Percentiles rank a stretch among this genome's conserved stretches.
Evolutionary conservation across 1,140 invertebrate genomes (phyloP).

Genomic region (Antheraea pernyi): DNA sequence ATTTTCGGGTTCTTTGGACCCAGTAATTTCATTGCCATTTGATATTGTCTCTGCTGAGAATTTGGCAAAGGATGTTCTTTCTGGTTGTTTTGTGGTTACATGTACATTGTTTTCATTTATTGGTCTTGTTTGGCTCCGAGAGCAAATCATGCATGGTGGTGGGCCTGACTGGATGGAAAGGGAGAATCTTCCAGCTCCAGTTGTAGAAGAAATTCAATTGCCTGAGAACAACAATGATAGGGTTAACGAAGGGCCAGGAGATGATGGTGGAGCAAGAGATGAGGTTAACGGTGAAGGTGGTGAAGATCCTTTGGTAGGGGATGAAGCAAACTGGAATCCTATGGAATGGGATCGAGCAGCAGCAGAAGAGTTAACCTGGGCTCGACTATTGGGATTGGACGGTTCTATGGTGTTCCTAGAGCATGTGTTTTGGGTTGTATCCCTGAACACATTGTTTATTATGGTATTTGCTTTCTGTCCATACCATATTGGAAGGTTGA

Average conservation of each 20-base stretch:
- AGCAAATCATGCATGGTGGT: conserved; percentile 98
- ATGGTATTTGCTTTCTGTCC: conserved; percentile 97
- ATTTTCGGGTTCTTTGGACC: conserved; percentile 93
- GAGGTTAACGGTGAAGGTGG: conserved; percentile 66
- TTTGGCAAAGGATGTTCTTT: conserved; percentile 94
- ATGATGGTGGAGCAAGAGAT: conserved; percentile 54
- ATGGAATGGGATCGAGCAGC: conserved; percentile 99
- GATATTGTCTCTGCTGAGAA: conserved; percentile 97
- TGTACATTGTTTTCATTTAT: conserved; percentile 98
- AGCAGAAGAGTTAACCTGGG: conserved; percentile 99
- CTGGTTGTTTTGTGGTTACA: conserved; percentile 97
- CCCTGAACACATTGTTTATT: conserved; percentile 97
- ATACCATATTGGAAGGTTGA: conserved; percentile 95
- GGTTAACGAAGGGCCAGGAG: conserved; percentile 56
- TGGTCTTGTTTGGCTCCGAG: conserved; percentile 96
- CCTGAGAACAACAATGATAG: conserved; percentile 70
- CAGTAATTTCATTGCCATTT: conserved; percentile 91
- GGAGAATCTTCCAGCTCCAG: conserved; percentile 78
- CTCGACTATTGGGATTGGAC: conserved; percentile 96
- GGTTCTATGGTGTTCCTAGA: conserved; percentile 98
- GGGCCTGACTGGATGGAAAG: conserved; percentile 96
- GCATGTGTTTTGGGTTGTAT: conserved; percentile 99
- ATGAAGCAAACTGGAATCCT: conserved; percentile 98
- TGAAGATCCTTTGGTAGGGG: conserved; percentile 81
- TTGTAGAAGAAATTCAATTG: conserved; percentile 54